Conservation (phyloP, 1,140 invertebrate species). For the Melitaea cinxia region DNA sequence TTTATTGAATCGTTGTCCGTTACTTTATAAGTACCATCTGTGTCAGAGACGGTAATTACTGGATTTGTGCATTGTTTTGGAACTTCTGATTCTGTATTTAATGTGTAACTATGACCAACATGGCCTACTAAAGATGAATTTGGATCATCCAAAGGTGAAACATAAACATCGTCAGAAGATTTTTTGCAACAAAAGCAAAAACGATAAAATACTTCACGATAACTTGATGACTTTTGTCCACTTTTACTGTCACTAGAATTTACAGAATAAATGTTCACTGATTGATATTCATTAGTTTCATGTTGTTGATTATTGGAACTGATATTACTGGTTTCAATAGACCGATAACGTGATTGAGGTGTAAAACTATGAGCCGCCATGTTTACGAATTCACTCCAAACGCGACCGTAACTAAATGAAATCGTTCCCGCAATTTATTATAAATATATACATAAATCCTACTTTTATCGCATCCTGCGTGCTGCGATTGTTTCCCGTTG, state of each 20-base stretch:
- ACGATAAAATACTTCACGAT: conserved; percentile 41
- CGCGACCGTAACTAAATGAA: conserved; percentile 33
- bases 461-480: conserved; percentile 66
- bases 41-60: conserved; percentile 40
- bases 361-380: conserved; percentile 49
- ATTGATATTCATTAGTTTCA: conserved; percentile 41
- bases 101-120: conserved; percentile 57
- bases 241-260: conserved; percentile 36
- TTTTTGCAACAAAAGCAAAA: conserved; percentile 56
- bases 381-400: conserved; percentile 31
- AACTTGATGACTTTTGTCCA: conserved; percentile 38
- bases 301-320: conserved; percentile 31
- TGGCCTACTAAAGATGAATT: conserved; percentile 60
- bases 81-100: conserved; percentile 45
- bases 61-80: conserved; percentile 28
- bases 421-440: conserved; percentile 42
- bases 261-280: conserved; percentile 60
- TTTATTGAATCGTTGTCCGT: conserved; percentile 58
- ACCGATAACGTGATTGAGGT: conserved; percentile 47
- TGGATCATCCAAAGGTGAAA: conserved; percentile 50
- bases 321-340: conserved; percentile 48
- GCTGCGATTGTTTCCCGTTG: conserved; percentile 67
- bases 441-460: conserved; percentile 62
- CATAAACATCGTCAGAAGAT: conserved; percentile 39
- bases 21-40: not conserved